Percentiles rank a stretch among this genome's conserved stretches.
These are phyloP conservation scores for Heloderma charlesbogerti DNA, from an alignment of 2,113 vertebrate genomes.

Conservation along the genomic window DNA sequence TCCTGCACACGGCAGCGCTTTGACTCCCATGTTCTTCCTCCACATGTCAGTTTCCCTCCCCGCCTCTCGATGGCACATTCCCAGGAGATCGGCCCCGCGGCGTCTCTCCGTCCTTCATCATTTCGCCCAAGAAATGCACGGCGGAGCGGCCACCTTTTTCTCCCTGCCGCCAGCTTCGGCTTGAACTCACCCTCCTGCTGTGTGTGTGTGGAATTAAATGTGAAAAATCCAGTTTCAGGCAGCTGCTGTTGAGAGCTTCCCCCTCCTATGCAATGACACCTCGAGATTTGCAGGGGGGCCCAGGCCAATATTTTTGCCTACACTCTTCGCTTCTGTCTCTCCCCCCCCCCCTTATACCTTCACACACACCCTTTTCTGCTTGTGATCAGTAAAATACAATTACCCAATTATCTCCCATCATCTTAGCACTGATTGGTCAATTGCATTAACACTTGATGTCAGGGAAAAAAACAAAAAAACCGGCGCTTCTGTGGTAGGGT, in stretches of 20 bases:
- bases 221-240: slow-evolving; percentile 35
- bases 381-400: slow-evolving; percentile 86
- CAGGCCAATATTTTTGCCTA: slow-evolving; percentile 29
- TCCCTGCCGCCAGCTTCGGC: slow-evolving; percentile 55
- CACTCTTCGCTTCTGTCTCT: slow-evolving; percentile 21
- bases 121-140: slow-evolving; percentile 51
- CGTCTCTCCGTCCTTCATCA: slow-evolving; percentile 44
- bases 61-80: slow-evolving; percentile 51
- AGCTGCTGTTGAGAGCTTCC: slow-evolving; percentile 7
- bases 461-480: too few species aligned
- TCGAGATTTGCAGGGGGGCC: slow-evolving; percentile 40
- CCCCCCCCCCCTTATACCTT: neutral
- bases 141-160: slow-evolving; percentile 38
- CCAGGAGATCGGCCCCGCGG: slow-evolving; percentile 35
- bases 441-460: slow-evolving; percentile 85
- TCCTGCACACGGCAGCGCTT: slow-evolving; percentile 27
- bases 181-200: slow-evolving; percentile 35
- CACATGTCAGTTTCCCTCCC: slow-evolving; percentile 53
- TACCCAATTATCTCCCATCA: slow-evolving; percentile 88
- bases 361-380: slow-evolving; percentile 67
- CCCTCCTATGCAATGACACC: slow-evolving; percentile 24
- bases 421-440: slow-evolving; percentile 86
- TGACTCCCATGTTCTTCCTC: slow-evolving; percentile 59
- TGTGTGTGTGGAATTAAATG: neutral
- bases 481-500: slow-evolving; percentile 72